phyloP scores from a whole-genome alignment of 2,888 invertebrate species.

The Oxytorus armatus region DNA sequence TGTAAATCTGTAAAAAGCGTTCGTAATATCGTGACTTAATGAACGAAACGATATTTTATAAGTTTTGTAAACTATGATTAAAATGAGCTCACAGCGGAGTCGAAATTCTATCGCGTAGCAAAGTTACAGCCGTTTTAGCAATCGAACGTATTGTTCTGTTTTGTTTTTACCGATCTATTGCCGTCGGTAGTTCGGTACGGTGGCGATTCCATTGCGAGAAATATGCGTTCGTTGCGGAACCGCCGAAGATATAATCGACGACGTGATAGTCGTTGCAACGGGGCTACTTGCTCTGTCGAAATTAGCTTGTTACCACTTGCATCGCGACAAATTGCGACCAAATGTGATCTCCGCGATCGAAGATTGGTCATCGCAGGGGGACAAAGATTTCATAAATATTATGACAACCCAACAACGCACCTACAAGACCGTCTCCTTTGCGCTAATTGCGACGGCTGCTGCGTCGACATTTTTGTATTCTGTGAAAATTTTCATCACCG shows the following conservation, averaged over 20 bases:
- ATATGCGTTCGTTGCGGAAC: conserved; percentile 71
- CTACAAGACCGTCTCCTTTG: conserved; percentile 59
- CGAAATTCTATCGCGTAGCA: too few species aligned
- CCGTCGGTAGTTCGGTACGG: conserved; percentile 59
- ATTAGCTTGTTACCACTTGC: conserved; percentile 67
- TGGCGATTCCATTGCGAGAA: conserved; percentile 67
- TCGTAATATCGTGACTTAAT: too few species aligned
- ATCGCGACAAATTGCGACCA: conserved; percentile 69
- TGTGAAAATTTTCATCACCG: conserved; percentile 63
- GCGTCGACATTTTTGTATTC: conserved; percentile 64
- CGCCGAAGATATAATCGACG: conserved; percentile 72
- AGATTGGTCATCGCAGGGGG: conserved; percentile 70
- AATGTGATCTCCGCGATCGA: conserved; percentile 69
- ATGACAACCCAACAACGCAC: conserved; percentile 69
- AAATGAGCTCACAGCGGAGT: too few species aligned
- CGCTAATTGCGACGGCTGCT: conserved; percentile 61
- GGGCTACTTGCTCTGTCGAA: conserved; percentile 71
- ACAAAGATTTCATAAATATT: conserved; percentile 62
- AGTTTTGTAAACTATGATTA: too few species aligned
- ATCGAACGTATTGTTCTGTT: not conserved
- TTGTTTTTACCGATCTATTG: not conserved
- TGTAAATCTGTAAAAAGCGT: too few species aligned
- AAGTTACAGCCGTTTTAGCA: too few species aligned
- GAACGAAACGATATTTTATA: too few species aligned
- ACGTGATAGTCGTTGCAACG: conserved; percentile 69